A percentile compares a stretch with the other conserved stretches of the same genome.
phyloP scores from a whole-genome alignment of 1,140 invertebrate genomes.

The Trichonephila clavipes region DNA sequence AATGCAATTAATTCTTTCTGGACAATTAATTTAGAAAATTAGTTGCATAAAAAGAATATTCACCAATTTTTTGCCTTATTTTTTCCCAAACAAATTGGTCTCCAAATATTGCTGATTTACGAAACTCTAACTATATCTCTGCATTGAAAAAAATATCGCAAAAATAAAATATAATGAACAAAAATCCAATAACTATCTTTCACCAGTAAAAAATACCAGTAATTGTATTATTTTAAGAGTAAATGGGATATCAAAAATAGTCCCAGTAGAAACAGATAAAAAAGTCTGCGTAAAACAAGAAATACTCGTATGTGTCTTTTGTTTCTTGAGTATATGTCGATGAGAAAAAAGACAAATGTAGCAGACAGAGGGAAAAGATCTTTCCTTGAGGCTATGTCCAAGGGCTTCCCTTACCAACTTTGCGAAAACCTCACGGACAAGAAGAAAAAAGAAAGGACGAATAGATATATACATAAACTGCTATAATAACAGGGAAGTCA shows the following conservation, averaged over 20 bases:
- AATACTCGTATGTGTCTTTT: neutral
- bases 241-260: conserved; percentile 37
- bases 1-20: too few species aligned
- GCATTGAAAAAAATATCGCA: neutral
- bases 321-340: neutral
- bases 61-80: too few species aligned
- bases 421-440: neutral
- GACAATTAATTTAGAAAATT: too few species aligned
- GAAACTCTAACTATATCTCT: neutral
- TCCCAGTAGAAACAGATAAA: conserved; percentile 24
- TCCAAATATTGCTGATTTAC: neutral
- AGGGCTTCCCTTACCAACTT: conserved; percentile 26
- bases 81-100: too few species aligned
- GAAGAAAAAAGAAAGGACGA: neutral
- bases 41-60: too few species aligned
- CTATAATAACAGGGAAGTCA: conserved; percentile 70
- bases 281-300: neutral
- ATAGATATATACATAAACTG: conserved; percentile 54
- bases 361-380: neutral
- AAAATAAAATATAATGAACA: neutral
- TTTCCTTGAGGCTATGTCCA: conserved; percentile 2
- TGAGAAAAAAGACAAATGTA: conserved; percentile 28
- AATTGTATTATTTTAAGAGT: conserved; percentile 65
- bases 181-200: conserved; percentile 21
- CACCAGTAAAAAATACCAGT: conserved; percentile 15